Percentiles rank a stretch among this genome's conserved stretches.
Evolutionary conservation across 2,888 invertebrate species (phyloP).

Genomic region (Ernsta delagoae): DNA sequence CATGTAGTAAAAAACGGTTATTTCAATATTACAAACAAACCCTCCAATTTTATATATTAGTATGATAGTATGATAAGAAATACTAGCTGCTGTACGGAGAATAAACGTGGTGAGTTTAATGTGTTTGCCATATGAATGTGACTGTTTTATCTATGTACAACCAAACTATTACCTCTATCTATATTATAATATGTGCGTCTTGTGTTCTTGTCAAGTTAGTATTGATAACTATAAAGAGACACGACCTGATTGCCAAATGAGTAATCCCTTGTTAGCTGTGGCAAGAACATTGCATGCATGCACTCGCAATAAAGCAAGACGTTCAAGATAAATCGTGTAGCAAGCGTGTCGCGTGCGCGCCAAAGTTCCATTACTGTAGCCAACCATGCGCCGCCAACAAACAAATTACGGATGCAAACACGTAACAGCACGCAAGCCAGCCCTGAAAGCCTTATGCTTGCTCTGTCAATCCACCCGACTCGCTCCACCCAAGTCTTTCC

Average conservation of each 20-base stretch:
- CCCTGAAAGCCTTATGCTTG: slow-evolving; percentile 62
- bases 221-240: too few species aligned
- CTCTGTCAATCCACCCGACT: slow-evolving; percentile 68
- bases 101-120: too few species aligned
- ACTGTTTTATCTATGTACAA: too few species aligned
- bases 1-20: too few species aligned
- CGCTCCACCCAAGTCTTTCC: slow-evolving; percentile 55
- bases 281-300: slow-evolving; percentile 21
- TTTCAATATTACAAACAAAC: too few species aligned
- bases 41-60: too few species aligned
- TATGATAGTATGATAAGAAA: too few species aligned
- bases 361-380: slow-evolving; percentile 80
- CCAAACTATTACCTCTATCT: too few species aligned
- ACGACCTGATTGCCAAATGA: slow-evolving; percentile 5
- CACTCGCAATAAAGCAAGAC: slow-evolving; percentile 47
- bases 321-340: slow-evolving; percentile 48
- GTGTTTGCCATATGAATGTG: too few species aligned
- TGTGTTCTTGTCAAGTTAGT: too few species aligned
- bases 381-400: slow-evolving; percentile 77
- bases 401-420: slow-evolving; percentile 85
- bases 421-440: slow-evolving; percentile 78
- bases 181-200: too few species aligned
- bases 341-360: slow-evolving; percentile 67
- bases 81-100: too few species aligned
- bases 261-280: slow-evolving; percentile 9